Conservation (phyloP, 37 sponge, comb jelly and placozoan genomes). For the Spongilla lacustris region DNA sequence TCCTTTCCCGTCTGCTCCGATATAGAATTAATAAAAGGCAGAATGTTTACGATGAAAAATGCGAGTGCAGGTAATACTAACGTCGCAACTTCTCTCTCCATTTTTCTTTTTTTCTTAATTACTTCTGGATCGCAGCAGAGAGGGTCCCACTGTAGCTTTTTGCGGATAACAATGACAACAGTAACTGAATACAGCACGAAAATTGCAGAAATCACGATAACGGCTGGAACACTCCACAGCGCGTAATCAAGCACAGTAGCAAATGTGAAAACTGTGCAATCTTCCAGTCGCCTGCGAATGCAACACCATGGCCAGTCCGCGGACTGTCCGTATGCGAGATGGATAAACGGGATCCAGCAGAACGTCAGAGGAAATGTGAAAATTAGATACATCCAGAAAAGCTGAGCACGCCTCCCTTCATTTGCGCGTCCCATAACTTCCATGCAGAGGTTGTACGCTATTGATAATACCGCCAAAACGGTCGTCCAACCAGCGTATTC, state of each 20-base stretch:
- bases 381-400: neutral
- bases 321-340: neutral
- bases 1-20: neutral
- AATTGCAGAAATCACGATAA: neutral
- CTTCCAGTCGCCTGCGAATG: neutral
- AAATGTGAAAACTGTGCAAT: neutral
- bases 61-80: neutral
- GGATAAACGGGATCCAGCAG: neutral
- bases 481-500: neutral
- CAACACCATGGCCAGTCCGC: neutral
- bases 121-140: neutral
- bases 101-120: neutral
- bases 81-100: neutral
- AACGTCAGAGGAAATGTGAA: neutral
- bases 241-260: neutral
- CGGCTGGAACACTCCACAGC: neutral
- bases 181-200: neutral
- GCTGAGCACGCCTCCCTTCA: neutral
- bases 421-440: neutral
- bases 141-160: neutral
- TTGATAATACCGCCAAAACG: neutral
- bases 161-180: neutral
- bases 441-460: neutral
- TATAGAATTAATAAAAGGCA: neutral
- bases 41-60: neutral